These are phyloP conservation scores for Bombyx mandarina DNA, from an alignment of 1,140 invertebrate genomes.

Conservation along the genomic window DNA sequence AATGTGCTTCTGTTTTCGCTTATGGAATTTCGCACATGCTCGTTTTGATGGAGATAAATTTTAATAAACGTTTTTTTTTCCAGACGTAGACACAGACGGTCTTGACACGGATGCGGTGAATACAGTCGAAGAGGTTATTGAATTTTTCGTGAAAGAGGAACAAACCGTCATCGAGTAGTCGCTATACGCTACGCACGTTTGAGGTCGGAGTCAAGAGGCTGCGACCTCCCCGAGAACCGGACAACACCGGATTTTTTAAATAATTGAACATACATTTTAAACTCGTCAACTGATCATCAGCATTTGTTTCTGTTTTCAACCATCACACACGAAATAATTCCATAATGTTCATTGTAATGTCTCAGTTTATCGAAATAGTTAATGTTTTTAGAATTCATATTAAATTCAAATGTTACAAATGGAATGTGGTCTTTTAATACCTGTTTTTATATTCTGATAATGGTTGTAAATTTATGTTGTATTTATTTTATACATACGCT, in stretches of 20 bases:
- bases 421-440: slow-evolving; percentile 55
- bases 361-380: slow-evolving; percentile 59
- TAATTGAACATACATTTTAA: too few relatives aligned
- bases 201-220: slow-evolving; percentile 28
- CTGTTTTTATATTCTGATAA: slow-evolving; percentile 13
- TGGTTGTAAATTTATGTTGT: slow-evolving; percentile 19
- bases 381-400: slow-evolving; percentile 65
- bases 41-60: too few relatives aligned
- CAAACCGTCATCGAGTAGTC: slow-evolving; percentile 81
- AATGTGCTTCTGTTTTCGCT: too few relatives aligned
- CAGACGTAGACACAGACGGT: slow-evolving; percentile 94
- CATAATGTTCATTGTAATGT: slow-evolving; percentile 50
- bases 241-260: slow-evolving; percentile 15
- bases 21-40: too few relatives aligned
- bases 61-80: neutral
- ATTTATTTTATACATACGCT: slow-evolving; percentile 14
- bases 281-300: too few relatives aligned
- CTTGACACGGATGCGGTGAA: slow-evolving; percentile 88
- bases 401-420: slow-evolving; percentile 66
- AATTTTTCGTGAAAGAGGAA: slow-evolving; percentile 99
- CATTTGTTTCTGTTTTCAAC: too few relatives aligned
- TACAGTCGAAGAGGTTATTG: slow-evolving; percentile 94
- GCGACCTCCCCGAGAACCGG: slow-evolving; percentile 29
- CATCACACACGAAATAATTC: slow-evolving; percentile 2
- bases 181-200: slow-evolving; percentile 29